phyloP scores from a whole-genome alignment of 2,113 vertebrate genomes.

The Ictalurus furcatus region DNA sequence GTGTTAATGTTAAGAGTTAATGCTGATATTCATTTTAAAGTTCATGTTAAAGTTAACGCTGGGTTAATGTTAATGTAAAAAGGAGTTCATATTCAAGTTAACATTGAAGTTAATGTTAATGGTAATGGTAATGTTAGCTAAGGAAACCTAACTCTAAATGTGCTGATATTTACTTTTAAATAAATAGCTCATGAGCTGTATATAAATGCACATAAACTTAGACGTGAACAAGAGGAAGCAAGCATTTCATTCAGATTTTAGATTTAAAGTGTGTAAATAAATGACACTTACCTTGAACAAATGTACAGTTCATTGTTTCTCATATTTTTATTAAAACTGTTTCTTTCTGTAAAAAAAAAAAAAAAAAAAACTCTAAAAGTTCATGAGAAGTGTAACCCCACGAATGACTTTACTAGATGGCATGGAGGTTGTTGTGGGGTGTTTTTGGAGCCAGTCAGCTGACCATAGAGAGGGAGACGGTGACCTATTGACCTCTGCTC shows the following conservation, averaged over 20 bases:
- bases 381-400: neutral
- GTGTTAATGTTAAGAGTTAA: neutral
- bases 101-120: neutral
- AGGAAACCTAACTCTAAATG: neutral
- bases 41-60: neutral
- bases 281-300: neutral
- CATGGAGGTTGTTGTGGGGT: neutral
- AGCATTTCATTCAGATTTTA: neutral
- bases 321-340: neutral
- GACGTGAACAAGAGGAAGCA: neutral
- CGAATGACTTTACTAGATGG: neutral
- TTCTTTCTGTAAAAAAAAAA: neutral
- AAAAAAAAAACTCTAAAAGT: neutral
- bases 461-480: slow-evolving; percentile 32
- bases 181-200: neutral
- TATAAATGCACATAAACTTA: neutral
- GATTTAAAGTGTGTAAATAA: neutral
- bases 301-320: neutral
- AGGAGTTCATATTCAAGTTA: neutral
- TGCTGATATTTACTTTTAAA: neutral
- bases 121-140: neutral
- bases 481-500: slow-evolving; percentile 29
- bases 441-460: slow-evolving; percentile 27
- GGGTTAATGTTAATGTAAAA: neutral
- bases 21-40: neutral